Conservation (phyloP, 2,113 vertebrate species). For the Crotalus horridus region DNA sequence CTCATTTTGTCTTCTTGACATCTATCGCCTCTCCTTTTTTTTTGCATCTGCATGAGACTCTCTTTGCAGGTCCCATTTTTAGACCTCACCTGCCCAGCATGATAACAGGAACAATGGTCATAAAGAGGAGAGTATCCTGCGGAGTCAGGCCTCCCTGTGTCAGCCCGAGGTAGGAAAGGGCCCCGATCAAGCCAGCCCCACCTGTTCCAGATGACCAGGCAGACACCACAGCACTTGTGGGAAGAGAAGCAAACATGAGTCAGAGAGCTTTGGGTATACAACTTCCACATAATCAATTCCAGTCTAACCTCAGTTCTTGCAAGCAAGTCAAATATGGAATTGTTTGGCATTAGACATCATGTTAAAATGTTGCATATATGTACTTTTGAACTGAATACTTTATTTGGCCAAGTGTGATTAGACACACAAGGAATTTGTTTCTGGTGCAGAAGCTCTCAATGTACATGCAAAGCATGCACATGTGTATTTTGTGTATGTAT, state of each 20-base stretch:
- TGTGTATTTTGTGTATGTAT: no score
- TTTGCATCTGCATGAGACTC: neutral
- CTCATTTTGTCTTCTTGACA: neutral
- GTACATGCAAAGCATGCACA: no score
- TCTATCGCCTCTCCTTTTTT: neutral
- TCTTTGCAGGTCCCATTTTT: neutral
- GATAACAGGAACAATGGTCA: slow-evolving; percentile 75
- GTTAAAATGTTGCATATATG: no score
- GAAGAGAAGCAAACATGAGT: neutral
- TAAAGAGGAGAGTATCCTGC: slow-evolving; percentile 70
- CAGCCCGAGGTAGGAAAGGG: slow-evolving; percentile 77
- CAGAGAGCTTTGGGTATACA: neutral
- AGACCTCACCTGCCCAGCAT: slow-evolving; percentile 74
- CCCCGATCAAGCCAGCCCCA: slow-evolving; percentile 78
- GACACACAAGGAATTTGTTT: no score
- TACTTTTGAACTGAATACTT: no score
- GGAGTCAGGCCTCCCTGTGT: slow-evolving; percentile 78
- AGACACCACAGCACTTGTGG: slow-evolving; percentile 74
- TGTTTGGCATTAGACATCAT: neutral
- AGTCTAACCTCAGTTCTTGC: neutral
- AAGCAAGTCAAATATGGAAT: neutral
- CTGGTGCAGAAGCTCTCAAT: no score
- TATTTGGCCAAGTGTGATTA: no score
- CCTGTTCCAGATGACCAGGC: slow-evolving; percentile 86
- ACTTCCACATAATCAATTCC: neutral